Evolutionary conservation across 2,113 vertebrate species (phyloP).

Genomic region (Podarcis muralis): DNA sequence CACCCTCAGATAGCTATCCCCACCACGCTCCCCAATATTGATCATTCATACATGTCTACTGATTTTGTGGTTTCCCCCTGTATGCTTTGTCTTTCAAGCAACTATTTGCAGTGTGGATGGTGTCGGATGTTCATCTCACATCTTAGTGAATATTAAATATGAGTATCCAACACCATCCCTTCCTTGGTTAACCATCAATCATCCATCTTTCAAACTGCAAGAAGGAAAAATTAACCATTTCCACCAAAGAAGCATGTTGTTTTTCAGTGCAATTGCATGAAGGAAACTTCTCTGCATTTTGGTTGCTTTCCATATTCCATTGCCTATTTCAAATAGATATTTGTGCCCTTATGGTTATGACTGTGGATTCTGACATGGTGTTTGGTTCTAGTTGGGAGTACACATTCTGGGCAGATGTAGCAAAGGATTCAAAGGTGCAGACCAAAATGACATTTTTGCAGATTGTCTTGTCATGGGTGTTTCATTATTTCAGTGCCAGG

Average conservation of each 20-base stretch:
- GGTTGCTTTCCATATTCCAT: background rate
- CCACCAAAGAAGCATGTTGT: background rate
- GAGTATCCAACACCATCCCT: background rate
- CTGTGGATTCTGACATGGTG: background rate
- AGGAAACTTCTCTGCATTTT: background rate
- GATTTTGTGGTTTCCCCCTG: background rate
- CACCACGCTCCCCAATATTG: background rate
- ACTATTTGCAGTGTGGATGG: background rate
- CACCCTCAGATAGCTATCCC: background rate
- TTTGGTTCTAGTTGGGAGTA: background rate
- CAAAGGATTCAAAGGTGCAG: background rate
- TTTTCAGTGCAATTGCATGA: no score
- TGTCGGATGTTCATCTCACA: no score
- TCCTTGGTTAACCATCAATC: background rate
- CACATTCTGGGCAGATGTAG: no score
- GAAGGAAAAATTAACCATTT: background rate
- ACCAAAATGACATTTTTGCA: background rate
- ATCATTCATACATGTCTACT: no score
- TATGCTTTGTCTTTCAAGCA: background rate
- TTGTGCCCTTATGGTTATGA: background rate
- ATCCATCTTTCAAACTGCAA: background rate
- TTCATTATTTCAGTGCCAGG: background rate
- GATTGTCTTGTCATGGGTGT: background rate
- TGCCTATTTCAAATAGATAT: background rate
- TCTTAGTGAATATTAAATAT: background rate